Base-by-base conservation (phyloP, 2,113 vertebrate genomes). In the Mormyrus iriodes region DNA sequence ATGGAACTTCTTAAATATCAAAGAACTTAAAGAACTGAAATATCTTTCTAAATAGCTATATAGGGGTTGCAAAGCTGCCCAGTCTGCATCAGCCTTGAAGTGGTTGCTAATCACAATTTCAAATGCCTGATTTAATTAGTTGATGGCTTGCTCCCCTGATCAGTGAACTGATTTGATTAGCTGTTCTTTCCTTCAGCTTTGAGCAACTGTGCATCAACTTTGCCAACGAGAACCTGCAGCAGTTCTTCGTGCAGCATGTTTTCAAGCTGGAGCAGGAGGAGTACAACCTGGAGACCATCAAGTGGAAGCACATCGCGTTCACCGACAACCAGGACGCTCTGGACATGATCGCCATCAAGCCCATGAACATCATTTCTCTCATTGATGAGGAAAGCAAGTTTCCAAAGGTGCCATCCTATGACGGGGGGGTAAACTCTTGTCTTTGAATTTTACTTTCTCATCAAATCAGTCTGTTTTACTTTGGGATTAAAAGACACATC, bases 141-240 rank as follows among this genome's bases (percentile, higher is more conserved):
- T 15, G 61, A 10, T 84, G 44, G 27, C 69, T 39, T 49, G 19
- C 42, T 46, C 10, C 9, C 19, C 21, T 58, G 15, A 19, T 13
- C 15, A 39, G 21, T 58, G 15, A 35, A n/a, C 27, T 58, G 35
- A 46, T 52, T 35, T 19, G 53, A 46, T 3, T 61, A 55, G 21
- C 19, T 35, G 13, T 65, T 65, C 19, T 31, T 46, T 24, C 35
- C 55, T 39, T 13, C 55, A 99, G 98, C 93, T 99, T 99, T 1
- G 98, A 99, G 94, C 98, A 99, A 94, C 97, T 99, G 27, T 99
- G 98, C 93, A 99, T 99, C 91, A 99, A 99, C 95, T 99, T 99
- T 10, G 98, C 98, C n/a, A 99, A 99, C 0, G 98, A 99, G 94
- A 99, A 99, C 93, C 95, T 99, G 94, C 98, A 99, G 93, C 98